These are phyloP conservation scores for Neosilurus mollespiculum DNA, from an alignment of 2,797 vertebrate species.

Conservation along the genomic window DNA sequence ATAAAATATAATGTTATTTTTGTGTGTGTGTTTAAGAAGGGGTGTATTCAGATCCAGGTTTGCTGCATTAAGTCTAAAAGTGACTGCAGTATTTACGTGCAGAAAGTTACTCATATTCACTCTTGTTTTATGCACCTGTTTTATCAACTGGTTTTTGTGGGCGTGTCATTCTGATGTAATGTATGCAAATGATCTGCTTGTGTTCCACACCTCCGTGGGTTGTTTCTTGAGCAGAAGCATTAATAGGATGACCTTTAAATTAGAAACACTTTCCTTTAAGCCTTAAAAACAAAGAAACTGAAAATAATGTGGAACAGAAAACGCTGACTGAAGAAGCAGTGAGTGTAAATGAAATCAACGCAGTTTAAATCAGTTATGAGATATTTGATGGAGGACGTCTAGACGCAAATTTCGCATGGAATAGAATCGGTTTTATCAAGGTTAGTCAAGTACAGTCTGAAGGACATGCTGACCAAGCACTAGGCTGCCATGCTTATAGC, in stretches of 20 bases:
- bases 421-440: not conserved
- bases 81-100: not conserved
- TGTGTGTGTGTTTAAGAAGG: not conserved
- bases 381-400: not conserved
- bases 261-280: not conserved
- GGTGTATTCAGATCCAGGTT: not conserved
- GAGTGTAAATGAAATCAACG: not conserved
- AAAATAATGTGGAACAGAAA: conserved; percentile 4
- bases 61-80: not conserved
- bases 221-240: not conserved
- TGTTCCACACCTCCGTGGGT: not conserved
- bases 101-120: not conserved
- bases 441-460: not conserved
- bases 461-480: not conserved
- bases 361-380: not conserved
- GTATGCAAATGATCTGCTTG: not conserved
- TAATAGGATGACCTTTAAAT: not conserved
- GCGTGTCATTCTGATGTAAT: not conserved
- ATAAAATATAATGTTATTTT: not conserved
- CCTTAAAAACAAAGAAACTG: not conserved
- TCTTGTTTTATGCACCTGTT: not conserved
- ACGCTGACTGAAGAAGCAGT: not conserved
- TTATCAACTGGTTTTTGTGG: not conserved
- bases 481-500: not conserved
- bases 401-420: not conserved